Conservation (phyloP, 2,797 vertebrate genomes). For the Channallabes apus region DNA sequence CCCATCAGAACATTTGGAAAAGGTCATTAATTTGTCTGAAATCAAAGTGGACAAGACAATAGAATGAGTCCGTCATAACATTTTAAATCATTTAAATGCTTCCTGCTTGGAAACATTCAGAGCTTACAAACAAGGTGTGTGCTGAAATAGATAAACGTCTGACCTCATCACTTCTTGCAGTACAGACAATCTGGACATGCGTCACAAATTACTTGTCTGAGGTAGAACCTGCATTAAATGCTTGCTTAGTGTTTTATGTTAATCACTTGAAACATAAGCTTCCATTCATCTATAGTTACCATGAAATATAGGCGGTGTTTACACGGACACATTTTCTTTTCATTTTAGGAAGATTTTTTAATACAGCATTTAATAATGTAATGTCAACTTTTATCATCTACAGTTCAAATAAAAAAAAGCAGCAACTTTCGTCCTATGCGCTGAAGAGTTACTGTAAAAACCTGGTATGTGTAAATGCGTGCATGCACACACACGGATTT, state of each 20-base stretch:
- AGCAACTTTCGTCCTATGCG: not conserved
- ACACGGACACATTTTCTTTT: not conserved
- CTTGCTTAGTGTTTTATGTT: not conserved
- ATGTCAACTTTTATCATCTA: not conserved
- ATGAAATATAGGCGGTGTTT: not conserved
- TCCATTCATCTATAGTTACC: not conserved
- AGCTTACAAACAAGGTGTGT: conserved; percentile 9
- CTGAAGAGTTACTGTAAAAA: not conserved
- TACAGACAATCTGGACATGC: not conserved
- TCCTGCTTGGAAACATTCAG: conserved; percentile 24
- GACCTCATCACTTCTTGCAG: conserved; percentile 10
- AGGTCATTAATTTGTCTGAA: conserved; percentile 12
- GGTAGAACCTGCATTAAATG: not conserved
- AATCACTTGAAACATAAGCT: not conserved
- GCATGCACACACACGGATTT: not conserved
- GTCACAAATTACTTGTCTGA: not conserved
- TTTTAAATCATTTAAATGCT: conserved; percentile 18
- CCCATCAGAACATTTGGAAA: not conserved
- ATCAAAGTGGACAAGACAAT: conserved; percentile 38
- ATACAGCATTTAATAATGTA: not conserved
- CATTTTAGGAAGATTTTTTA: not conserved
- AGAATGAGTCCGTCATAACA: not conserved
- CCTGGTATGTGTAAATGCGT: not conserved
- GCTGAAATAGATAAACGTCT: not conserved
- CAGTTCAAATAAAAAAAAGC: not conserved